A percentile compares a stretch with the other conserved stretches of the same genome.
phyloP scores from a whole-genome alignment of 2,797 vertebrate genomes.

The Malurus leucopterus region DNA sequence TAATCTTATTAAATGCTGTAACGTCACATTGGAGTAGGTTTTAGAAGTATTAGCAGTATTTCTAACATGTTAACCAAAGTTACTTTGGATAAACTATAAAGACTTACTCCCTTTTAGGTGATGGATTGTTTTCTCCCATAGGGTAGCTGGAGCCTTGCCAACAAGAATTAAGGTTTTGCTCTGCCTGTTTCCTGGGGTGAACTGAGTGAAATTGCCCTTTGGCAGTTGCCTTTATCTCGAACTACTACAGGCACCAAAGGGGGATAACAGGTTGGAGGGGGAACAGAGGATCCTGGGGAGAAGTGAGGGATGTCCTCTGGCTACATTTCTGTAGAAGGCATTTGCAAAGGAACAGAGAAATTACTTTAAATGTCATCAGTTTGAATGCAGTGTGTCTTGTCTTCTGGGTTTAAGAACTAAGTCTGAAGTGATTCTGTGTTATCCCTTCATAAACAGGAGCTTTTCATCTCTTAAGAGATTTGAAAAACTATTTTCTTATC shows the following conservation, averaged over 20 bases:
- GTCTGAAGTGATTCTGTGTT: background rate
- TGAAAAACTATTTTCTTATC: conserved; percentile 19
- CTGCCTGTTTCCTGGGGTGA: background rate
- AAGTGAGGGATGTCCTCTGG: conserved; percentile 27
- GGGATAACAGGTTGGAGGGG: background rate
- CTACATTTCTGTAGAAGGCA: conserved; percentile 21
- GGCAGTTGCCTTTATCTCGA: conserved; percentile 25
- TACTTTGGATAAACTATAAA: conserved; percentile 1
- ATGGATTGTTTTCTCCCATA: conserved; percentile 17
- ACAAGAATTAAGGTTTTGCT: conserved; percentile 4
- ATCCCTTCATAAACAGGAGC: conserved; percentile 6
- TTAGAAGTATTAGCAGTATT: conserved; percentile 5
- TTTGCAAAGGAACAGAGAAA: background rate
- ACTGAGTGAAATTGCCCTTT: conserved; percentile 6
- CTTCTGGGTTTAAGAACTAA: conserved; percentile 40
- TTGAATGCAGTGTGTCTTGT: conserved; percentile 3
- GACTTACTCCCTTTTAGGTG: background rate
- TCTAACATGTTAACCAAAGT: background rate
- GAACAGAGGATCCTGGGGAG: background rate
- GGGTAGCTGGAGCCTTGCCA: background rate
- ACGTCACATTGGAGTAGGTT: background rate
- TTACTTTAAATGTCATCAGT: conserved; percentile 51
- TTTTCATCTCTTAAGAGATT: conserved; percentile 21
- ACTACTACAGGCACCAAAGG: background rate
- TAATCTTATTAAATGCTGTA: conserved; percentile 27